Evolutionary conservation across 1,140 invertebrate species (phyloP).

Genomic region (Listronotus bonariensis): DNA sequence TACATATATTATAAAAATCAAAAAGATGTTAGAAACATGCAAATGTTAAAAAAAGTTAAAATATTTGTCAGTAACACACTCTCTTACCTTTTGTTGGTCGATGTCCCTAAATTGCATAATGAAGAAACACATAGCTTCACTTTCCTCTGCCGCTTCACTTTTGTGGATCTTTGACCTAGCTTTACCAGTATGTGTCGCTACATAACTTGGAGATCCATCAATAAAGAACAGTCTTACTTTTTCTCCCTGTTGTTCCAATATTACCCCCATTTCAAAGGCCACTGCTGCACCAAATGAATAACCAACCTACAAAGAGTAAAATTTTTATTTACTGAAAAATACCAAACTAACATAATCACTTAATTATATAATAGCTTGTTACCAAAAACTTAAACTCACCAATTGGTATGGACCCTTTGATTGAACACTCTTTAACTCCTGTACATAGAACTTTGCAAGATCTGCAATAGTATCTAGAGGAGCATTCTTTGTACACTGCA

Average conservation of each 20-base stretch:
- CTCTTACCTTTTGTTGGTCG: slow-evolving; percentile 71
- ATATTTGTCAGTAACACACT: too few relatives aligned
- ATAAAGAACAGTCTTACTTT: slow-evolving; percentile 75
- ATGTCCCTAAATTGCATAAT: slow-evolving; percentile 77
- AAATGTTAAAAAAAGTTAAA: too few relatives aligned
- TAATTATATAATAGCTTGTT: too few relatives aligned
- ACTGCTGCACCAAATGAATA: slow-evolving; percentile 94
- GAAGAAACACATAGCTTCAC: slow-evolving; percentile 80
- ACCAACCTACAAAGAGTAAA: slow-evolving; percentile 62
- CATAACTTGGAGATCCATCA: slow-evolving; percentile 91
- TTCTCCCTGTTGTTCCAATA: slow-evolving; percentile 73
- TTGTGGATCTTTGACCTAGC: slow-evolving; percentile 61
- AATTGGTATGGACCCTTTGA: slow-evolving; percentile 82
- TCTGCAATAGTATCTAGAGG: slow-evolving; percentile 74
- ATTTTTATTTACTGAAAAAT: too few relatives aligned
- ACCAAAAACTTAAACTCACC: slow-evolving; percentile 42
- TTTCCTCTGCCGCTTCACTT: slow-evolving; percentile 62
- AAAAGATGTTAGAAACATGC: too few relatives aligned
- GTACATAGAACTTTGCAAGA: slow-evolving; percentile 80
- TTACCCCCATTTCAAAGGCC: slow-evolving; percentile 90
- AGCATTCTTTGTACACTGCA: slow-evolving; percentile 82
- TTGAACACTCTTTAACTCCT: slow-evolving; percentile 78
- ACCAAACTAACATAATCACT: too few relatives aligned
- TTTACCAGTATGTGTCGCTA: slow-evolving; percentile 76
- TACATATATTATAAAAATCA: too few relatives aligned